Base-by-base conservation (phyloP, 2,113 vertebrate species). In the Chionomys nivalis region DNA sequence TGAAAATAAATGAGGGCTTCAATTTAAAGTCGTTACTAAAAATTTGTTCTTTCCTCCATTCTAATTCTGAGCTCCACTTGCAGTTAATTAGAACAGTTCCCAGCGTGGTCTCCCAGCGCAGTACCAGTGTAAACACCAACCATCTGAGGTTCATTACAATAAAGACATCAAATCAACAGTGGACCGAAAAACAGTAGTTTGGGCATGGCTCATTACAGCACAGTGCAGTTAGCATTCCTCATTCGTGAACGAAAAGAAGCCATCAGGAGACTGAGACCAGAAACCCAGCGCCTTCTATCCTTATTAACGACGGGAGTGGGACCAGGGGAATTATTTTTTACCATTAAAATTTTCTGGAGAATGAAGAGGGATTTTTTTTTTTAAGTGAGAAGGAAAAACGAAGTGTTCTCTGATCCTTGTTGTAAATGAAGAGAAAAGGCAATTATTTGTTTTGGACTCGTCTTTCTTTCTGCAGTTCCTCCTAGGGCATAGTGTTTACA, bases 111-210 rank as follows among this genome's bases (percentile, higher is more conserved):
- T 96, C 97, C 97, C 96, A 97, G 98, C 94, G 97, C 98, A 79
- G 77, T 63, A 97, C 96, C 98, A 98, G 97, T 98, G 98, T 99
- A 99, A 99, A 99, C 99, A 99, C 88, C 28, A n/a, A 90, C 98
- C 99, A 99, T 99, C 99, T 99, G 99, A 99, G 98, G 99, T 98
- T 99, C 99, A 99, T 99, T 99, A 99, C 98, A 99, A 98, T 98
- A 98, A 99, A 99, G 98, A 98, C 98, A 99, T 99, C 98, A 99
- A 99, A 99, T 99, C 99, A 99, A 99, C 98, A 99, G 98, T 96
- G 98, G 96, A 97, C 98, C 97, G 98, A 98, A 98, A 98, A 99
- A 99, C 98, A 99, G 98, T 99, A 98, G 98, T 98, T 98, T 98
- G 97, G 98, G 96, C 97, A 99, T 95, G 98, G 98, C 98, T 99